Evolutionary conservation across 2,888 invertebrate genomes (phyloP), one percentile per base, ranked within the genome.

Genomic region (Nemotelus nigrinus): DNA sequence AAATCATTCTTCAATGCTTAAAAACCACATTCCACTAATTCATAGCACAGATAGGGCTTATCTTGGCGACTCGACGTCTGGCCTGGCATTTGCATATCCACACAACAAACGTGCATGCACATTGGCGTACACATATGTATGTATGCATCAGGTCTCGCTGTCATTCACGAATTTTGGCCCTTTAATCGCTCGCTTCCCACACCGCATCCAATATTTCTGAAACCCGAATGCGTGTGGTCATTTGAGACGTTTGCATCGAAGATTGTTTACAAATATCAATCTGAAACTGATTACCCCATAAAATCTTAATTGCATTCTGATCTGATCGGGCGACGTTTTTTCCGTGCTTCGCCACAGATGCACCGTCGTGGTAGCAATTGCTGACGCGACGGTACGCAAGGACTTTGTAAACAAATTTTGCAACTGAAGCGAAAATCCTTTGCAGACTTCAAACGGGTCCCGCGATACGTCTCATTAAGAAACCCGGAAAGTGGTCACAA

Each of bases 341-440:
- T 39, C 64, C 64, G 4, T 39, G 60, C 60, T 3, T 41, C 10
- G 64, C 48, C 63, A 43, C 41, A 64, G 25, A 8, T n/a, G 25
- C n/a, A n/a, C 25, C 58, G 25, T 1, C 53, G 7, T 53, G 7
- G 58, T 25, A 58, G 25, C 58, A 5, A 4, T 7, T 6, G 53
- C 10, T 53, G 7, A 63, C 43, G 63, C 63, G 25, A n/a, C 39
- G 63, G 63, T 43, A 63, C 41, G 7, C 63, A 10, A 63, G 39
- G 60, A 74, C 39, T 48, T 47, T 60, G 39, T 74, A 58, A 63
- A 74, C 74, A 74, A 60, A 60, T 74, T 74, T 41, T 74, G 74
- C 74, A 74, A 74, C 57, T 63, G 57, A 74, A 74, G 74, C 74
- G 74, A 74, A 74, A 74, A 74, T 74, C 74, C 74, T 39, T 8